Evolutionary conservation across 2,113 vertebrate genomes (phyloP).

Genomic region (Mus pahari): DNA sequence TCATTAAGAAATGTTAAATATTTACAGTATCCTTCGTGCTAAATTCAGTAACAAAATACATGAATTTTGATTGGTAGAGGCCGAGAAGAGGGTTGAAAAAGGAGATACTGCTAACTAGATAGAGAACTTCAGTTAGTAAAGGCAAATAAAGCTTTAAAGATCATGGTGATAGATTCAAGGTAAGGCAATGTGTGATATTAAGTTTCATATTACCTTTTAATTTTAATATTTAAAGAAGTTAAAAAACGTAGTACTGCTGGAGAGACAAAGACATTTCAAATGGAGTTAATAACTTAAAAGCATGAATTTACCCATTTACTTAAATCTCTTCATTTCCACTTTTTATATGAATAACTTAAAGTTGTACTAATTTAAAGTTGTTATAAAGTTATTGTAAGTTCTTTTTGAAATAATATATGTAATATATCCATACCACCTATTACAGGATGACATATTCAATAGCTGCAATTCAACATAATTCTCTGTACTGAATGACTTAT

Average conservation of each 20-base stretch:
- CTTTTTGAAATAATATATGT: background rate
- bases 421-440: background rate
- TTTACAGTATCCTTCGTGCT: background rate
- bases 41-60: background rate
- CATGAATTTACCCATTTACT: background rate
- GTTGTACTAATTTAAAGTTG: background rate
- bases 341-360: background rate
- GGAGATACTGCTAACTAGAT: background rate
- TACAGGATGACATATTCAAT: background rate
- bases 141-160: background rate
- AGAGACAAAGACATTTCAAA: background rate
- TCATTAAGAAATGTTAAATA: background rate
- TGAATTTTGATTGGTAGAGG: background rate
- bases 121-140: background rate
- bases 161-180: accelerated
- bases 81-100: too few species aligned
- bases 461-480: background rate
- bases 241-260: background rate
- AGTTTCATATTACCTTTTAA: background rate
- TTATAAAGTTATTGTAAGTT: background rate
- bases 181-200: too few species aligned
- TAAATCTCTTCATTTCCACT: background rate
- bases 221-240: background rate
- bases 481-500: background rate
- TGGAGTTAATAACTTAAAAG: slow-evolving; percentile 17